Evolutionary conservation across 2,888 invertebrate genomes (phyloP).

Genomic region (Meliscaeva auricollis): DNA sequence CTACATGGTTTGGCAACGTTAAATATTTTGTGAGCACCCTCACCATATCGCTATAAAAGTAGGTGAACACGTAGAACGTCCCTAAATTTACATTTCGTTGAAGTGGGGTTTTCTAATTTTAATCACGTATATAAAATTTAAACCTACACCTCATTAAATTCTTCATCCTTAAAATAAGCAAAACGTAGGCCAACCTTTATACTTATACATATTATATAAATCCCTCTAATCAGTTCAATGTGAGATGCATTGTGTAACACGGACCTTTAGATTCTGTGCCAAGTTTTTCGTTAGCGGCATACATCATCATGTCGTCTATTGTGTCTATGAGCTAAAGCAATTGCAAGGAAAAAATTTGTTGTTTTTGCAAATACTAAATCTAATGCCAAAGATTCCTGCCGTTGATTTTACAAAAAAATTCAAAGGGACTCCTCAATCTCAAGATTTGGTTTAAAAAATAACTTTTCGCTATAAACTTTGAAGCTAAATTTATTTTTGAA

Average conservation of each 20-base stretch:
- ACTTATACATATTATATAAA: too few species aligned
- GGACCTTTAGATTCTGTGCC: not conserved
- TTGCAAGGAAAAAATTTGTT: not conserved
- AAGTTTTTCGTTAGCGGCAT: not conserved
- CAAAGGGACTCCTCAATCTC: too few species aligned
- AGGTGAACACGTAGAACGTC: slow-evolving; percentile 69
- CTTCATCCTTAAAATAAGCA: slow-evolving; percentile 57
- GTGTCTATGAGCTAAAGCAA: not conserved
- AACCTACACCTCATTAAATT: slow-evolving; percentile 75
- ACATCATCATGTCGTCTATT: not conserved
- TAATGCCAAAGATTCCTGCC: too few species aligned
- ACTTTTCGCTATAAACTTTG: too few species aligned
- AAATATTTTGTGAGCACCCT: slow-evolving; percentile 62
- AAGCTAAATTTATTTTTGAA: too few species aligned
- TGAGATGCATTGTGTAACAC: slow-evolving; percentile 32
- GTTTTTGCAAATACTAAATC: too few species aligned
- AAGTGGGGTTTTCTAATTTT: slow-evolving; percentile 72
- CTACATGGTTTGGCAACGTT: slow-evolving; percentile 48
- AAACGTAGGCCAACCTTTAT: slow-evolving; percentile 59
- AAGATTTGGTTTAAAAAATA: too few species aligned
- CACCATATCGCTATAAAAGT: slow-evolving; percentile 41
- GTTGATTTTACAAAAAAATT: too few species aligned
- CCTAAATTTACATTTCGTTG: slow-evolving; percentile 72
- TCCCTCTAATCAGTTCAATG: slow-evolving; percentile 71
- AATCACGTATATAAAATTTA: slow-evolving; percentile 76